Base-by-base conservation (phyloP, 92 coral and sea anemone species). In the Umimayanthus chanpuru region DNA sequence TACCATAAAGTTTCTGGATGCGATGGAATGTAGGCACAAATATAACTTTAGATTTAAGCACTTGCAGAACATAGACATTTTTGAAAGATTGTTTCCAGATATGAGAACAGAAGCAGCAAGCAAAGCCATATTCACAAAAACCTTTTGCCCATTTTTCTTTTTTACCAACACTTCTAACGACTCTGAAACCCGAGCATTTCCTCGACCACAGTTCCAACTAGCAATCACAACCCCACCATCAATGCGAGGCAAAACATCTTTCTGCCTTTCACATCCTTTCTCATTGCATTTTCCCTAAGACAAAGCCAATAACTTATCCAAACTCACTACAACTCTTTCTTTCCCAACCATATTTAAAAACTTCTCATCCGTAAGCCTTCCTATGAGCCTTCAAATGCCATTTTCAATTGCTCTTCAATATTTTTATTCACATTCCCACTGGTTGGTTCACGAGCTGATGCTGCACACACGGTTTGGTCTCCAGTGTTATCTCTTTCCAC, bases 161-260 rank as follows among this genome's bases (percentile, higher is more conserved):
- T n/a, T n/a, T n/a, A n/a, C n/a, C n/a, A n/a, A n/a, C n/a, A n/a
- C n/a, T n/a, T n/a, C n/a, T n/a, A n/a, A n/a, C n/a, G n/a, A n/a
- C n/a, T n/a, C n/a, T n/a, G n/a, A n/a, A n/a, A n/a, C n/a, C n/a
- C n/a, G n/a, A n/a, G n/a, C n/a, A n/a, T n/a, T n/a, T n/a, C n/a
- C n/a, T n/a, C n/a, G n/a, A n/a, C n/a, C n/a, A n/a, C n/a, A n/a
- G n/a, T n/a, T n/a, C n/a, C n/a, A n/a, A n/a, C n/a, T n/a, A n/a
- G n/a, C n/a, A n/a, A n/a, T n/a, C n/a, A 86, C 43, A 32, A 80
- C 90, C 44, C 88, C 92, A 41, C 90, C 90, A 44, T 88, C 81
- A 39, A 50, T 15, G 43, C 61, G 65, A 16, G 73, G 91, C 87
- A 68, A 81, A 75, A 88, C 81, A 50, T 88, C 72, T 36, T 80